phyloP scores from a whole-genome alignment of 2,797 vertebrate genomes.

The Eospalax fontanierii region DNA sequence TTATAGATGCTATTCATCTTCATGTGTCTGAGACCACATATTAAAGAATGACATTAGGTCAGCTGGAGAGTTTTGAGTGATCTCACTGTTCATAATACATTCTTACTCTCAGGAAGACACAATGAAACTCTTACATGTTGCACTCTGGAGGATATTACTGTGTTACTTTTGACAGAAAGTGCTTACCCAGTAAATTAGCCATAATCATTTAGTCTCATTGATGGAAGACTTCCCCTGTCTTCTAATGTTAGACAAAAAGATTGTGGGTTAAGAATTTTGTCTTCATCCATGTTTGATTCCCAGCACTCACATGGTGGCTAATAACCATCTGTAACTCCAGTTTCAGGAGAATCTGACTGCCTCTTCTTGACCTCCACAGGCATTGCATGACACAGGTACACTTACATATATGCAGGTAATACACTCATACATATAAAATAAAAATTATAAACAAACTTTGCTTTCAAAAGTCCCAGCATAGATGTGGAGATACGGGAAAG shows the following conservation, averaged over 20 bases:
- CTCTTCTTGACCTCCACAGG: no score
- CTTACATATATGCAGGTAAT: no score
- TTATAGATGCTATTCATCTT: not conserved
- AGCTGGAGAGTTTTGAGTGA: not conserved
- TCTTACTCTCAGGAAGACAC: not conserved
- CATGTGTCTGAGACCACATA: not conserved
- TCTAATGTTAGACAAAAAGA: slow-evolving; percentile 29
- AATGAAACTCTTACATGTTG: slow-evolving; percentile 12
- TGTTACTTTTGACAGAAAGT: slow-evolving; percentile 28
- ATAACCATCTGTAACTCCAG: no score
- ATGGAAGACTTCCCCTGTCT: slow-evolving; percentile 31
- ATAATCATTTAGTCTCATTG: not conserved
- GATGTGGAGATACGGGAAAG: no score
- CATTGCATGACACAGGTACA: no score
- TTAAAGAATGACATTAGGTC: not conserved
- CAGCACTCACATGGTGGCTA: no score
- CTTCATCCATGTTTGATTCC: not conserved
- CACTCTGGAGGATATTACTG: not conserved
- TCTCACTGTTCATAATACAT: not conserved
- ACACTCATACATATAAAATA: no score
- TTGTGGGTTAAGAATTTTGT: slow-evolving; percentile 22
- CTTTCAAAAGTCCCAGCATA: no score
- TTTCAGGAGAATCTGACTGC: no score
- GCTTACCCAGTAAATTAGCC: not conserved
- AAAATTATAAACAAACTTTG: no score